Conservation (phyloP, 92 coral and sea anemone genomes). For the Parazoanthus darwini region DNA sequence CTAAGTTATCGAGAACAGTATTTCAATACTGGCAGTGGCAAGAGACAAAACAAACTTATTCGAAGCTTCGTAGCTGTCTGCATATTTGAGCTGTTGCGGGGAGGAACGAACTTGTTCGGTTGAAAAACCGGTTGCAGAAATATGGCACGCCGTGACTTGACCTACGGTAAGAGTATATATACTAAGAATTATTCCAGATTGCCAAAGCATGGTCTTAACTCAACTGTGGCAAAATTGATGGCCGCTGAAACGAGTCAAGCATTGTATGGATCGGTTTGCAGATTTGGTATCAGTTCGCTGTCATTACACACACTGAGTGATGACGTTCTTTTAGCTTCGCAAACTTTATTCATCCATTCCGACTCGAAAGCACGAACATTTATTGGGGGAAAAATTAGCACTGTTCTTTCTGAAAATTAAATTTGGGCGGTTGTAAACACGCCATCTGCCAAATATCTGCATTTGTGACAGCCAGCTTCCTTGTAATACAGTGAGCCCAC, state of each 20-base stretch:
- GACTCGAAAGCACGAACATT: background rate
- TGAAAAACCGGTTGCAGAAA: background rate
- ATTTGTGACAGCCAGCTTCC: background rate
- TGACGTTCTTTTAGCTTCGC: slow-evolving; percentile 12
- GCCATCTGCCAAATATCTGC: slow-evolving; percentile 12
- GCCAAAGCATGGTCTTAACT: background rate
- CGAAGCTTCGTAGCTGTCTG: background rate
- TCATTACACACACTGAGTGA: background rate
- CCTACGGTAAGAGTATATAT: slow-evolving; percentile 53
- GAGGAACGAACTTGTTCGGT: background rate
- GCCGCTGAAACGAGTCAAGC: background rate
- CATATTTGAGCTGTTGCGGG: slow-evolving; percentile 10
- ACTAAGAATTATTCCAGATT: background rate
- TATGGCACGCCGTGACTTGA: slow-evolving; percentile 59
- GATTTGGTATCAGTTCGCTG: background rate
- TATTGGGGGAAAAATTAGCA: background rate
- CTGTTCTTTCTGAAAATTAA: background rate
- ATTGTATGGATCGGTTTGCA: background rate
- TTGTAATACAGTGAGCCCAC: background rate
- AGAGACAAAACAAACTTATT: background rate
- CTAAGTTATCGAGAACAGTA: background rate
- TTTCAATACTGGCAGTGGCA: background rate
- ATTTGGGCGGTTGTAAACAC: background rate
- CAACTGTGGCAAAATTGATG: background rate
- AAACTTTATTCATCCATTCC: background rate